A percentile compares a stretch with the other conserved stretches of the same genome.
Conservation (phyloP, 2,888 invertebrate genomes). For the Quadriops clusia region DNA sequence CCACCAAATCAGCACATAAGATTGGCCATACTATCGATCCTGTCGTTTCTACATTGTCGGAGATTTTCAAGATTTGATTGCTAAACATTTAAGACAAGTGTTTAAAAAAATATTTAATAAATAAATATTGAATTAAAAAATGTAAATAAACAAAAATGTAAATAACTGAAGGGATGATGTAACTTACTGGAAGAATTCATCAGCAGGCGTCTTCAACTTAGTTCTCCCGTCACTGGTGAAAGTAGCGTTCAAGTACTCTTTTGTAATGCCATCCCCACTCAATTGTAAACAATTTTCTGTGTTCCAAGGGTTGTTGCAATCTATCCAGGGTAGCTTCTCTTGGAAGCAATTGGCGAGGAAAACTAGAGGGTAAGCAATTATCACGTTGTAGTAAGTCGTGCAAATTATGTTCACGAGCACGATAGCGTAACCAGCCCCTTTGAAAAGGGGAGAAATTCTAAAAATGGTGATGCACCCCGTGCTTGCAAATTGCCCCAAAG, state of each 20-base stretch:
- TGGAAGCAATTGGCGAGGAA: constrained; percentile 63
- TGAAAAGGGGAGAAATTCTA: constrained; percentile 70
- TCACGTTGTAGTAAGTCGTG: constrained; percentile 72
- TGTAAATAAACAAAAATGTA: constrained; percentile 1
- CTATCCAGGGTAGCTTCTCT: constrained; percentile 61
- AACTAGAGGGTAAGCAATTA: constrained; percentile 73
- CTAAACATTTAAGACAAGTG: constrained; percentile 38
- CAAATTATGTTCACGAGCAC: constrained; percentile 70
- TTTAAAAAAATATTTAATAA: constrained; percentile 5
- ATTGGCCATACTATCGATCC: constrained; percentile 74
- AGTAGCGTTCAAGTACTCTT: constrained; percentile 12
- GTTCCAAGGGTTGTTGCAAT: constrained; percentile 75
- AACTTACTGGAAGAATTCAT: constrained; percentile 75
- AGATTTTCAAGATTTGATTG: constrained; percentile 64
- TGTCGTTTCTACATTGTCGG: constrained; percentile 57
- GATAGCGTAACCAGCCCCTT: constrained; percentile 81
- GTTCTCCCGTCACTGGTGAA: constrained; percentile 26
- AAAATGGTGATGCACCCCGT: constrained; percentile 74
- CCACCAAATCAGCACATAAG: constrained; percentile 58
- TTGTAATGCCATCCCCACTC: constrained; percentile 15
- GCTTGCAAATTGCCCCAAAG: constrained; percentile 75
- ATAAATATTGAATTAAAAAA: constrained; percentile 1
- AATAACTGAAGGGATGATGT: constrained; percentile 7
- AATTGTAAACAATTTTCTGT: constrained; percentile 59
- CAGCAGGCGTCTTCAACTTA: constrained; percentile 56